Evolutionary conservation across 2,113 vertebrate species (phyloP).

Genomic region (Chaetops frenatus): DNA sequence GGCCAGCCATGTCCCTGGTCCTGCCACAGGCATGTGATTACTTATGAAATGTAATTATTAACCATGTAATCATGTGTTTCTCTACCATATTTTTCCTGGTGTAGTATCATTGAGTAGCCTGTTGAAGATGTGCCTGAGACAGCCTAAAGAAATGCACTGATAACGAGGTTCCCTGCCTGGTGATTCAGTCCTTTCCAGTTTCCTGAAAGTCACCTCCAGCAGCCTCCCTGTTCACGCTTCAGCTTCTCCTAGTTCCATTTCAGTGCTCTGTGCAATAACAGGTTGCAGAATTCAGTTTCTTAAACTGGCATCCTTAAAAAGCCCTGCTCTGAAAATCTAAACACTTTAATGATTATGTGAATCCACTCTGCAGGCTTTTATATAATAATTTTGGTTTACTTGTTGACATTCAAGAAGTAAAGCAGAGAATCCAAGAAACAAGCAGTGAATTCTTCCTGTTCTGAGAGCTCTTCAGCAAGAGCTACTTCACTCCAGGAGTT

Average conservation of each 20-base stretch:
- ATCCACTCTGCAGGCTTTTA: neutral
- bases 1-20: neutral
- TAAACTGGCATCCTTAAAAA: neutral
- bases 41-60: neutral
- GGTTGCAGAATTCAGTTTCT: neutral
- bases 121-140: neutral
- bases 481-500: neutral
- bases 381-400: neutral
- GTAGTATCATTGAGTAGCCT: neutral
- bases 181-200: neutral
- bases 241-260: neutral
- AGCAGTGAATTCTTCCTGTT: neutral
- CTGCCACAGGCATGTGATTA: neutral
- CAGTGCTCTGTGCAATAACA: neutral
- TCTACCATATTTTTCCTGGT: neutral
- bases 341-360: neutral
- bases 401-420: neutral
- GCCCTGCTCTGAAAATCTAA: neutral
- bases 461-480: neutral
- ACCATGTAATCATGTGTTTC: neutral
- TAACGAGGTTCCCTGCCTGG: neutral
- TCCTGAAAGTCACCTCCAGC: slow-evolving; percentile 20
- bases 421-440: neutral
- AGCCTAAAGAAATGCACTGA: neutral
- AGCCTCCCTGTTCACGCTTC: neutral